Evolutionary conservation across 2,113 vertebrate genomes (phyloP).

Genomic region (Galeopterus variegatus): DNA sequence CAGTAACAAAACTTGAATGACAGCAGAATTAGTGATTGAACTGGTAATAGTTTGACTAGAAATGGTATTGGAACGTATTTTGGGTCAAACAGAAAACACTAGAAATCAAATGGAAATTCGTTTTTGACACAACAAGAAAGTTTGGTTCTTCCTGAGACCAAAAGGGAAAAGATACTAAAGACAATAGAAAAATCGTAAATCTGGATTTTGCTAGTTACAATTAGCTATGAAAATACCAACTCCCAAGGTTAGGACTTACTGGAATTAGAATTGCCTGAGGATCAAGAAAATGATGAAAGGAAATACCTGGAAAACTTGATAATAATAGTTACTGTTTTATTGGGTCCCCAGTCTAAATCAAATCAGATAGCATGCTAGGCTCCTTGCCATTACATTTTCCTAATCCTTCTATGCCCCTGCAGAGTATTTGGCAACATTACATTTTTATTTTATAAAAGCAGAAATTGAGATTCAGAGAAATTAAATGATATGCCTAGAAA

Average conservation of each 20-base stretch:
- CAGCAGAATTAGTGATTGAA: conserved; percentile 33
- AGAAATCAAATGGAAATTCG: conserved; percentile 51
- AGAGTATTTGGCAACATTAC: conserved; percentile 11
- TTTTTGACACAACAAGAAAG: conserved; percentile 32
- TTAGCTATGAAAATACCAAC: conserved; percentile 52
- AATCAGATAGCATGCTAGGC: not conserved
- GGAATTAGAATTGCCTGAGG: conserved; percentile 58
- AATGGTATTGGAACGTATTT: conserved; percentile 38
- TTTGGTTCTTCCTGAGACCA: conserved; percentile 55
- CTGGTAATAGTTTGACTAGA: conserved; percentile 27
- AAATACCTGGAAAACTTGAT: conserved; percentile 13
- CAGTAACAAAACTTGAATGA: not conserved
- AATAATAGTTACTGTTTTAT: conserved; percentile 6
- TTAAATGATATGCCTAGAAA: not conserved
- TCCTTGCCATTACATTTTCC: conserved; percentile 54
- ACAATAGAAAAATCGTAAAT: not conserved
- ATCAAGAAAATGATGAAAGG: conserved; percentile 46
- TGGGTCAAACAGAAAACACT: conserved; percentile 43
- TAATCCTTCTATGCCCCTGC: conserved; percentile 1
- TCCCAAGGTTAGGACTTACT: conserved; percentile 46
- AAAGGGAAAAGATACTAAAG: conserved; percentile 11
- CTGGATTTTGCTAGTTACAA: conserved; percentile 56
- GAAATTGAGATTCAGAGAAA: conserved; percentile 43
- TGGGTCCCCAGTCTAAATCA: not conserved
- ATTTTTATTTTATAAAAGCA: conserved; percentile 42